Base-by-base conservation (phyloP, 2,113 vertebrate genomes). In the Thunnus maccoyii region DNA sequence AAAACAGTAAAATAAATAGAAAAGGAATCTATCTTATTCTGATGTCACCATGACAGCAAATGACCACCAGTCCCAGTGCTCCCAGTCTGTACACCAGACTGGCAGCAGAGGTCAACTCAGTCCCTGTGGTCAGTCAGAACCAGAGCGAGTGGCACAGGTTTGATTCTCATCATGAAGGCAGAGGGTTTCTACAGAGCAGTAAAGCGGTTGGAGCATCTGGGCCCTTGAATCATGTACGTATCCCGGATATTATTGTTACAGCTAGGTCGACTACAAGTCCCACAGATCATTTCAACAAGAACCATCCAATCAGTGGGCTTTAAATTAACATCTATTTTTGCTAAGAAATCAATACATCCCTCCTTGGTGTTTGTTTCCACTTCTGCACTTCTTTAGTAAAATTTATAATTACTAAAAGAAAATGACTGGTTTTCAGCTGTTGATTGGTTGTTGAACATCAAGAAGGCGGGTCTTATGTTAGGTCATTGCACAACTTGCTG, bases 1-100 rank as follows among this genome's bases (percentile, higher is more conserved):
- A n/a, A 73, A 76, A 77, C 57, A 17, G 1, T n/a, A 15, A 30
- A 85, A 83, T 52, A 72, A 60, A 78, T 76, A 83, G 3, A 75
- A 70, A 72, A 14, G 5, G 0, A 62, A 79, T 74, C 58, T 0
- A 44, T 76, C 20, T 22, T 48, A 16, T 65, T 73, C 36, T 32
- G 27, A 63, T 65, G 57, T 61, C 5, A 27, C 44, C 25, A 5
- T 8, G 7, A 82, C 2, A 1, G 17, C 8, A 60, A 69, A 76
- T 27, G 47, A 36, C 56, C 57, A 47, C 25, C 15, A 20, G 41
- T 30, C 50, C 10, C 44, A 16, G 50, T 14, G 16, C 22, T 32
- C 16, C 14, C 60, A 2, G 73, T 30, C 16, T 51, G 41, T 17
- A 13, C 41, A 17, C 51, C 16, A 3, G 10, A 52, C 58, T 25